Conservation (phyloP, 1,140 invertebrate genomes). For the Ceratosolen solmsi region DNA sequence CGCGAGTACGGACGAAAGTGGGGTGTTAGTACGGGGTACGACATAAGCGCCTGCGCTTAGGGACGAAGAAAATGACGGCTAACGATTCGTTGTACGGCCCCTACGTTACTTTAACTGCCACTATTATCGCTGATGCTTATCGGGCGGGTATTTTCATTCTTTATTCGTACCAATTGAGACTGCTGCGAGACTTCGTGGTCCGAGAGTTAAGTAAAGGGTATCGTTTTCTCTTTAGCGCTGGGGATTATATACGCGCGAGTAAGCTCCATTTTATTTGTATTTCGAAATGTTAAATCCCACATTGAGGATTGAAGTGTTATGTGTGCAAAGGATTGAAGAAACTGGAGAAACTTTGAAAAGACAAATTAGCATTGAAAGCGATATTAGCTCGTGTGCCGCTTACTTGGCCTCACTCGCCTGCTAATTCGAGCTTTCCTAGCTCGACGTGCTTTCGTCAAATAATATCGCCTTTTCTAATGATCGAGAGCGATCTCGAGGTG, state of each 20-base stretch:
- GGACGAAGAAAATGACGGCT: not conserved
- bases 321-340: not conserved
- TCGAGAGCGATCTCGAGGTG: not conserved
- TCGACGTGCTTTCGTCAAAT: not conserved
- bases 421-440: not conserved
- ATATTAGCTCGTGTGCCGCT: not conserved
- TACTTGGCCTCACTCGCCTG: not conserved
- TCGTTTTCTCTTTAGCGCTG: not conserved
- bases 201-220: too few relatives aligned
- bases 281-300: not conserved
- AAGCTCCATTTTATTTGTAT: not conserved
- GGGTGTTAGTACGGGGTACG: conserved; percentile 5
- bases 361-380: not conserved
- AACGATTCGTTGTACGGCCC: conserved; percentile 17
- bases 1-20: conserved; percentile 28
- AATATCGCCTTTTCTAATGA: not conserved
- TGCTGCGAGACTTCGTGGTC: too few relatives aligned
- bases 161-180: not conserved
- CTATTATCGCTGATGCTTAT: not conserved
- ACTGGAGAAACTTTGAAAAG: not conserved
- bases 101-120: conserved; percentile 3
- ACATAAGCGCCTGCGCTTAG: conserved; percentile 40
- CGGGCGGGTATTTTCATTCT: not conserved
- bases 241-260: not conserved
- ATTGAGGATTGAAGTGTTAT: not conserved